Base-by-base conservation (phyloP, 2,113 vertebrate species). In the Ageneiosus marmoratus region DNA sequence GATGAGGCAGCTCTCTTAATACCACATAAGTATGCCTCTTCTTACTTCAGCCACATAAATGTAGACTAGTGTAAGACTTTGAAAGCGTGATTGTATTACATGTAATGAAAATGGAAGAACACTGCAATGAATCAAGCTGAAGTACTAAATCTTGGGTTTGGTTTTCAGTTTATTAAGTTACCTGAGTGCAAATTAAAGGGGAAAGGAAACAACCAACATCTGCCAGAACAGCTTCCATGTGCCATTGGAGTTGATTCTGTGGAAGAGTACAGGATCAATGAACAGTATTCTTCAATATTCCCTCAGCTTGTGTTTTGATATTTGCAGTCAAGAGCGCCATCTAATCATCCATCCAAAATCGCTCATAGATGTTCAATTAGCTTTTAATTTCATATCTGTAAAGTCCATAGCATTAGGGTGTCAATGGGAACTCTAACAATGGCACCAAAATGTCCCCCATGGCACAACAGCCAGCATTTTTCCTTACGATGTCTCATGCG, bases 11-110 rank as follows among this genome's bases (percentile, higher is more conserved):
- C 60, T 46, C 50, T 51, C 56, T 81, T 84, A 67, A 80, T 83
- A 87, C 73, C 85, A 85, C 80, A 85, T 83, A 87, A 83, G 90
- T 91, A 88, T 83, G 84, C 76, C 86, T 72, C 65, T 65, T 80
- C 65, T 79, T 62, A 63, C 37, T 48, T 32, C 16, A 63, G 56
- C 58, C 58, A 63, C 44, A 79, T 48, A 76, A 80, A 72, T 34
- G n/a, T 27, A 51, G 67, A 13, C 18, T 44, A 55, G 62, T 70
- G 12, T 37, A 65, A 89, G 86, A 79, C 83, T 84, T 70, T 81
- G 75, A 89, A 83, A 86, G 83, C 20, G 79, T 63, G 81, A 84
- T 81, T 81, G 65, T 67, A 53, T 53, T 32, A 55, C 44, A 70
- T 79, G 88, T 79, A 8, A 32, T 34, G 15, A 75, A 65, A 60